phyloP scores from a whole-genome alignment of 1,140 invertebrate species.

The Megalopta genalis region DNA sequence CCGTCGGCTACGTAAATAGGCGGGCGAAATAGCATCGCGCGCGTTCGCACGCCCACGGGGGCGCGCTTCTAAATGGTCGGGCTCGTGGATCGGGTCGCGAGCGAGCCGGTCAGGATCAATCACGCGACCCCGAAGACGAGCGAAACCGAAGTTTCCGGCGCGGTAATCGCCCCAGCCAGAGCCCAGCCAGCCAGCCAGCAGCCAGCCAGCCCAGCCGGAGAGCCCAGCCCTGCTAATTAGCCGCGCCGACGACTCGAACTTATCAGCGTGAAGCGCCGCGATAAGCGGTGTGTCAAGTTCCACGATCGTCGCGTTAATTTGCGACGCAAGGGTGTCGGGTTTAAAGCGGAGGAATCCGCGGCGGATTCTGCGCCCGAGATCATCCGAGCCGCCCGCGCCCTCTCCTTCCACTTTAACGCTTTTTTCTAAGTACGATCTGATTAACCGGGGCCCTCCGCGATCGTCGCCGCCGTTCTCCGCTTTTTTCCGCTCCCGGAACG shows the following conservation, averaged over 20 bases:
- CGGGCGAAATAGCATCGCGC: conserved; percentile 19
- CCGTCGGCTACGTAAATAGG: conserved; percentile 41
- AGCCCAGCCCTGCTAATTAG: conserved; percentile 32
- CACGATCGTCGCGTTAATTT: conserved; percentile 34
- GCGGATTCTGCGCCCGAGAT: not conserved
- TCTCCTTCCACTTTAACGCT: not conserved
- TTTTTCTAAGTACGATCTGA: not conserved
- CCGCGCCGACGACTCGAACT: conserved; percentile 21
- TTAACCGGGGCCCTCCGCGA: no score
- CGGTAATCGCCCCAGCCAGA: conserved; percentile 16
- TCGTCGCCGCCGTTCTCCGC: no score
- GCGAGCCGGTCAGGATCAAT: conserved; percentile 15
- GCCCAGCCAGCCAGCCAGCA: no score
- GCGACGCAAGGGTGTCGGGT: conserved; percentile 23
- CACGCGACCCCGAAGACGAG: conserved; percentile 5
- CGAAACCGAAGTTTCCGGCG: conserved; percentile 18
- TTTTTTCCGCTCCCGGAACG: not conserved
- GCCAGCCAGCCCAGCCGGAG: no score
- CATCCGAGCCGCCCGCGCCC: no score
- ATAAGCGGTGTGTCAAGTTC: conserved; percentile 25
- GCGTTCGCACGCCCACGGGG: conserved; percentile 13
- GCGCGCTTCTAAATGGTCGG: conserved; percentile 9
- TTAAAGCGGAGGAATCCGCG: conserved; percentile 5
- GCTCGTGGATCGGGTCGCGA: no score
- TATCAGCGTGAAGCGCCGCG: conserved; percentile 15